Conservation (phyloP, 1,140 invertebrate species). For the Trialeurodes vaporariorum region DNA sequence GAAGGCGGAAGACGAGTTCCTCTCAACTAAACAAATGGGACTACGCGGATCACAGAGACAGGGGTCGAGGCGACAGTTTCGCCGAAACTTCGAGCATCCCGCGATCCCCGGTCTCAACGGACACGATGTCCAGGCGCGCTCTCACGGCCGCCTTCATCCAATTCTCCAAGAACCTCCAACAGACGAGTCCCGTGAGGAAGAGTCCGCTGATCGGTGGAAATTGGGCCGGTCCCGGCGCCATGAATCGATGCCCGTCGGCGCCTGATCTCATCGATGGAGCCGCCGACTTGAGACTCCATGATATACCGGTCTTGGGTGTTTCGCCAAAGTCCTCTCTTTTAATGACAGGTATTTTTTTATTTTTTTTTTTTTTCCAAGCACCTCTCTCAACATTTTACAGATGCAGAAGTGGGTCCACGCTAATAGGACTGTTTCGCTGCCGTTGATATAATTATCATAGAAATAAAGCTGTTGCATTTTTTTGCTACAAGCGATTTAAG, state of each 20-base stretch:
- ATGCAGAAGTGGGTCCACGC: no score
- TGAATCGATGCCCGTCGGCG: slow-evolving; percentile 43
- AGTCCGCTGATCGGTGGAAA: slow-evolving; percentile 10
- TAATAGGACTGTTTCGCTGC: no score
- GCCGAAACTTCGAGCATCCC: slow-evolving; percentile 17
- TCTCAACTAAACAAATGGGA: slow-evolving; percentile 2
- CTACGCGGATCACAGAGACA: slow-evolving; percentile 11
- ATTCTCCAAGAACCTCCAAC: slow-evolving; percentile 49
- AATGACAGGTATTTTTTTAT: no score
- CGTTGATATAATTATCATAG: no score
- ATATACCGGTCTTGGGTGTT: no score
- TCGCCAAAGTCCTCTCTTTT: no score
- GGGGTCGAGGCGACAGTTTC: slow-evolving; percentile 7
- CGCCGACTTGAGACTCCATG: no score
- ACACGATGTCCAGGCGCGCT: slow-evolving; percentile 35
- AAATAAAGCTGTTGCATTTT: no score
- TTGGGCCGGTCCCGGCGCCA: slow-evolving; percentile 5
- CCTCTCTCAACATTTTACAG: no score
- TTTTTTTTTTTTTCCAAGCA: no score
- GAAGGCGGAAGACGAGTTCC: slow-evolving; percentile 17
- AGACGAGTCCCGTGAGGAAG: slow-evolving; percentile 21
- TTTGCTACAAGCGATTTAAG: no score
- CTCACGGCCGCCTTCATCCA: slow-evolving; percentile 56
- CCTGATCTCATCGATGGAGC: slow-evolving; percentile 36
- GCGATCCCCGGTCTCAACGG: slow-evolving; percentile 16